Evolutionary conservation across 1,140 invertebrate genomes (phyloP).

Genomic region (Elysia chlorotica): DNA sequence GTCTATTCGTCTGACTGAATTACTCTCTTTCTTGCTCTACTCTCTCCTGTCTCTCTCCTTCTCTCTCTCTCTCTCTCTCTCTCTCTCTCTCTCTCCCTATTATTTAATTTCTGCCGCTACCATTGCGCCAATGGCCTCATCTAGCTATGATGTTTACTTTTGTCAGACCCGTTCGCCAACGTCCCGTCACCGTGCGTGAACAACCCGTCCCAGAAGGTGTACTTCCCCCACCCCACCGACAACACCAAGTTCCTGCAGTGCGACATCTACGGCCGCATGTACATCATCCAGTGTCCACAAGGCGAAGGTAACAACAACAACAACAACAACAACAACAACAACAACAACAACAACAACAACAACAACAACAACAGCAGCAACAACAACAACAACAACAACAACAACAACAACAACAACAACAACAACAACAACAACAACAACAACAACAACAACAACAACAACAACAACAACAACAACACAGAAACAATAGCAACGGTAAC

Average conservation of each 20-base stretch:
- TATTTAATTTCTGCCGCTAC: too few relatives aligned
- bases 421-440: not conserved
- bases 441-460: not conserved
- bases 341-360: not conserved
- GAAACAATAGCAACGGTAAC: too few relatives aligned
- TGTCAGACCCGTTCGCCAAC: constrained; percentile 33
- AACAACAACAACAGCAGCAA: not conserved
- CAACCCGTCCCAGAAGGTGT: constrained; percentile 26
- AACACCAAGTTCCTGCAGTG: constrained; percentile 42
- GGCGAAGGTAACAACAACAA: constrained; percentile 18
- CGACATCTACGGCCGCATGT: constrained; percentile 37
- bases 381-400: not conserved
- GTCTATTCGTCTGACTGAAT: not conserved
- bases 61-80: not conserved
- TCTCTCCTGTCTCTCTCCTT: not conserved
- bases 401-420: not conserved
- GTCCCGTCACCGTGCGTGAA: constrained; percentile 33
- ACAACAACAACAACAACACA: not conserved
- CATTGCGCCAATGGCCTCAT: too few relatives aligned
- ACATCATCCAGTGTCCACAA: constrained; percentile 39
- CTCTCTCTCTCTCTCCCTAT: not conserved
- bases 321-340: not conserved
- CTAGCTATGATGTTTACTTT: too few relatives aligned
- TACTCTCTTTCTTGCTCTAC: too few relatives aligned
- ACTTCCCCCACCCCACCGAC: constrained; percentile 38